phyloP scores from a whole-genome alignment of 2,797 vertebrate genomes.

The Takifugu ocellatus region DNA sequence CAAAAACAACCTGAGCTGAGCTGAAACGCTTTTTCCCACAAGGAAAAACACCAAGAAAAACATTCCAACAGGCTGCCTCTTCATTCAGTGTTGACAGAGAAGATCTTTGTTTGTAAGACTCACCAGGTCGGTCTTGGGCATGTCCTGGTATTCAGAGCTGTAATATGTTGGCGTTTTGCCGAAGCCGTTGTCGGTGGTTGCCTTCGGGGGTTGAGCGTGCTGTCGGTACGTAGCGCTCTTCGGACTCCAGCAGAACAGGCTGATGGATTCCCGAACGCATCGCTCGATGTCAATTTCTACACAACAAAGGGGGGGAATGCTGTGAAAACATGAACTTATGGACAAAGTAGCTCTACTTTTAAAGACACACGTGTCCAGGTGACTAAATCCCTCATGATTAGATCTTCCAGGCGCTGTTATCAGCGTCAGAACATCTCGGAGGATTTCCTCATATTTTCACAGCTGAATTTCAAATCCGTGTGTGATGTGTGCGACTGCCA shows the following conservation, averaged over 20 bases:
- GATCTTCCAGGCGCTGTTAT: too few species aligned
- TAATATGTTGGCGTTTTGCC: conserved; percentile 75
- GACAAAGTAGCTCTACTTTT: too few species aligned
- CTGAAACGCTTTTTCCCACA: too few species aligned
- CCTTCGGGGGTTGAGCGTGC: conserved; percentile 84
- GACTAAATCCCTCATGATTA: too few species aligned
- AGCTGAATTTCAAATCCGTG: too few species aligned
- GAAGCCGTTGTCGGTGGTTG: conserved; percentile 63
- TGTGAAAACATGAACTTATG: too few species aligned
- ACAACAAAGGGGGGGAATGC: neutral
- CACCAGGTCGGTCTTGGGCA: conserved; percentile 86
- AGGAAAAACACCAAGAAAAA: neutral
- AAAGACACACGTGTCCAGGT: too few species aligned
- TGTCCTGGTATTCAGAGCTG: conserved; percentile 84
- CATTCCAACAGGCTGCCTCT: neutral
- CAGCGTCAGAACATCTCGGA: too few species aligned
- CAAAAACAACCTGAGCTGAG: too few species aligned
- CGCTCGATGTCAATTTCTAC: conserved; percentile 96
- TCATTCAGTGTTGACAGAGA: neutral
- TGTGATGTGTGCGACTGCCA: too few species aligned
- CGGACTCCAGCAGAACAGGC: conserved; percentile 93
- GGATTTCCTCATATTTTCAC: too few species aligned
- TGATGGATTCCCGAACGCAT: conserved; percentile 96
- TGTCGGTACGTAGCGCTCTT: conserved; percentile 93
- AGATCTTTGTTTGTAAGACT: conserved; percentile 39